Percentiles rank a stretch among this genome's conserved stretches.
phyloP scores from a whole-genome alignment of 2,113 vertebrate species.

The Engraulis encrasicolus region DNA sequence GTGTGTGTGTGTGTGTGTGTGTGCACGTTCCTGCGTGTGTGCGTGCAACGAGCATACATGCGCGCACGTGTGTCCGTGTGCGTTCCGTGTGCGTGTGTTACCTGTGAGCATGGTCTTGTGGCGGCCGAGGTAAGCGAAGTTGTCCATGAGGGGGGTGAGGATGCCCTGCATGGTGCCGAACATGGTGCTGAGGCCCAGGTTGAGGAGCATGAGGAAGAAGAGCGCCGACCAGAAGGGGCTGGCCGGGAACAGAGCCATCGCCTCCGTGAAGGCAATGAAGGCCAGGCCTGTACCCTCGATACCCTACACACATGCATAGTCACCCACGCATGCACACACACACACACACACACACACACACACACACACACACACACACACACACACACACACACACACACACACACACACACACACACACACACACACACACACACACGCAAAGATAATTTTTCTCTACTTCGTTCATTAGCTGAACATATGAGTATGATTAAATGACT shows the following conservation, averaged over 20 bases:
- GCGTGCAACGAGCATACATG: neutral
- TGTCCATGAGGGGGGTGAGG: constrained; percentile 95
- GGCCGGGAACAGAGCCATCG: constrained; percentile 94
- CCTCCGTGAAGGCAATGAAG: constrained; percentile 98
- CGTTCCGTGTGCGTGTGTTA: constrained; percentile 35
- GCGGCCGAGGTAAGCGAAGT: constrained; percentile 83
- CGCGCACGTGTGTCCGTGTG: neutral
- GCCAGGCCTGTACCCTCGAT: constrained; percentile 96
- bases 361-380: too few species aligned
- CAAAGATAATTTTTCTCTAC: too few species aligned
- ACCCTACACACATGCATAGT: constrained; percentile 73
- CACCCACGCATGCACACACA: neutral
- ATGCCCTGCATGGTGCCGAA: constrained; percentile 99
- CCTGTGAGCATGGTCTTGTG: constrained; percentile 72
- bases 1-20: neutral
- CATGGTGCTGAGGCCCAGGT: constrained; percentile 97
- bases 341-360: neutral
- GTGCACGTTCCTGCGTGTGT: neutral
- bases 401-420: too few species aligned
- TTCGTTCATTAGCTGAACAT: neutral
- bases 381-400: too few species aligned
- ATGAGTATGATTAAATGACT: neutral
- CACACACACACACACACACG: too few species aligned
- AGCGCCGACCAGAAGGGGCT: constrained; percentile 97
- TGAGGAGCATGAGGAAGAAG: constrained; percentile 99